phyloP scores from a whole-genome alignment of 1,140 invertebrate genomes.

The Micrasema longulum region DNA sequence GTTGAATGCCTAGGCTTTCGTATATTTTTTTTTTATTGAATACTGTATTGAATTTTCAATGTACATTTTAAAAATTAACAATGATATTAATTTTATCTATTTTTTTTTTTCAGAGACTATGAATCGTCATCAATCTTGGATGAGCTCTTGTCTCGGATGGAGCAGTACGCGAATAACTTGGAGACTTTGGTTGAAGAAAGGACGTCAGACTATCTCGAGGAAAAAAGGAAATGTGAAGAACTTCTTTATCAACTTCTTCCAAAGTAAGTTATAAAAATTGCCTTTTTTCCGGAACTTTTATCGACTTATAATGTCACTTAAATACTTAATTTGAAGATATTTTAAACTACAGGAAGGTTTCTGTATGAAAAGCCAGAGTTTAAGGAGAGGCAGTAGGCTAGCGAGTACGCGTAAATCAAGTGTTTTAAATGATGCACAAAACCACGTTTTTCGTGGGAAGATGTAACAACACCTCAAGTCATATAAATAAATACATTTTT shows the following conservation, averaged over 20 bases:
- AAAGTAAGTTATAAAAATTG: slow-evolving; percentile 72
- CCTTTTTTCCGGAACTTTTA: no score
- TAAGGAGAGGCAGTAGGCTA: no score
- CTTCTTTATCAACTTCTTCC: slow-evolving; percentile 95
- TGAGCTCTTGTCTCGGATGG: slow-evolving; percentile 96
- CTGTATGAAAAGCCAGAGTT: no score
- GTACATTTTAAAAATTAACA: not conserved
- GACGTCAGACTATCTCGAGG: slow-evolving; percentile 95
- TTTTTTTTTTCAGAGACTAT: slow-evolving; percentile 70
- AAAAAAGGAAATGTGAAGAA: slow-evolving; percentile 97
- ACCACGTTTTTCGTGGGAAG: no score
- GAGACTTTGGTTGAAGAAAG: slow-evolving; percentile 95
- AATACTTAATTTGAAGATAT: no score
- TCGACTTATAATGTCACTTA: no score
- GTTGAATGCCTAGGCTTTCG: not conserved
- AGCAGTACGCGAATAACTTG: slow-evolving; percentile 98
- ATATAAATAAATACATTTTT: no score
- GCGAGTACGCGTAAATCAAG: no score
- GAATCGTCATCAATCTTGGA: slow-evolving; percentile 92
- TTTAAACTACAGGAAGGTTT: no score
- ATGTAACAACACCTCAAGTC: no score
- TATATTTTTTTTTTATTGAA: not conserved
- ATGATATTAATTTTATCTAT: no score
- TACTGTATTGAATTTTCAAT: not conserved
- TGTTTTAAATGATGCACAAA: no score